A percentile compares a stretch with the other conserved stretches of the same genome.
These are phyloP conservation scores for Enteromius afrohamiltoni DNA, from an alignment of 2,797 vertebrate genomes.

Conservation along the genomic window DNA sequence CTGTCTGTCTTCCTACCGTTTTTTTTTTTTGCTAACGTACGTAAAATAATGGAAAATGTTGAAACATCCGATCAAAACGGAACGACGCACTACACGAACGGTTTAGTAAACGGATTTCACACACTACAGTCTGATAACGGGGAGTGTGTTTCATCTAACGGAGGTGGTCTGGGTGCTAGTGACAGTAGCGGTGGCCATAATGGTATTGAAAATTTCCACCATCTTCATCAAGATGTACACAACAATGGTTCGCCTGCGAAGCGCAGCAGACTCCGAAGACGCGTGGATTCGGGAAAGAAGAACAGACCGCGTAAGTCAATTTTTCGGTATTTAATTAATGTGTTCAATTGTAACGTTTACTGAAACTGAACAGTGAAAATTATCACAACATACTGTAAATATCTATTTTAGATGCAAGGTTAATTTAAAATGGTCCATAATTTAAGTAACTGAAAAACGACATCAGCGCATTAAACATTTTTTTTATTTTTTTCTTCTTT, in stretches of 20 bases:
- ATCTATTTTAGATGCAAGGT: not conserved
- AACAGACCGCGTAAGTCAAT: slow-evolving; percentile 84
- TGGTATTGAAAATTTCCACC: slow-evolving; percentile 70
- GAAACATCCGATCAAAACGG: slow-evolving; percentile 62
- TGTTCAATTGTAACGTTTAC: not conserved
- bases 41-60: slow-evolving; percentile 63
- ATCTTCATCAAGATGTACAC: slow-evolving; percentile 70
- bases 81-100: slow-evolving; percentile 57
- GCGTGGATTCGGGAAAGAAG: slow-evolving; percentile 82
- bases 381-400: not conserved
- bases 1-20: slow-evolving; percentile 9
- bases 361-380: not conserved
- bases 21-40: slow-evolving; percentile 23
- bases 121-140: slow-evolving; percentile 56
- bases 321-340: not conserved
- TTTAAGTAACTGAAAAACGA: not conserved
- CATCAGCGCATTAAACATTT: not conserved
- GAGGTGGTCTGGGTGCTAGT: slow-evolving; percentile 29
- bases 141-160: slow-evolving; percentile 49
- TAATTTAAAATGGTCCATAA: not conserved
- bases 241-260: slow-evolving; percentile 82
- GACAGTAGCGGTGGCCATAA: slow-evolving; percentile 64
- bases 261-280: slow-evolving; percentile 81
- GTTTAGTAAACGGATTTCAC: slow-evolving; percentile 79
- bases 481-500: not conserved